Evolutionary conservation across 1,140 invertebrate genomes (phyloP), one percentile per base, ranked within the genome.

Genomic region (Megalonaias nervosa): DNA sequence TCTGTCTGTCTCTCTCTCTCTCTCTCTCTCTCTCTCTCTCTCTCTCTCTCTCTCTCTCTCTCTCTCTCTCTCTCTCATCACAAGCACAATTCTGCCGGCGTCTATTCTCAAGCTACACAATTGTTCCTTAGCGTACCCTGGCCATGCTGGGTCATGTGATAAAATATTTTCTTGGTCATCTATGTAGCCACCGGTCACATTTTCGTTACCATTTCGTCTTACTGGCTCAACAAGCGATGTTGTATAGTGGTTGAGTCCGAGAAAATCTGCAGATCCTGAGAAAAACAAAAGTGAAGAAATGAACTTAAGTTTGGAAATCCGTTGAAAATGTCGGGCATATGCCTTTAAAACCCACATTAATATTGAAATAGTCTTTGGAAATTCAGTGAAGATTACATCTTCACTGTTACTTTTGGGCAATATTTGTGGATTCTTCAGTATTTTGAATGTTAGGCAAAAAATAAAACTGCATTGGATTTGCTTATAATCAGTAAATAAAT

Each of bases 191-290:
- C 21, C 21, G 38, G 31, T 65, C 4, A 48, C 26, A 13, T n/a
- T 67, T n/a, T 69, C 67, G 13, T 21, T 61, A 17, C 26, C 21
- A 19, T n/a, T 21, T 57, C 70, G 69, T 59, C 12, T 59, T 66
- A 74, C 17, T 2, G 73, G 64, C 6, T 65, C 71, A 21, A 85
- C 84, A 56, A 82, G 77, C 16, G 77, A 57, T n/a, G 88, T 83
- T 16, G 88, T 86, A 78, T 90, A 90, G 57, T 89, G 85, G 71
- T 88, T 90, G 15, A 89, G 71, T 38, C 86, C 87, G 65, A 89
- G 77, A 67, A 87, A 87, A 75, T 90, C 88, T 15, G 75, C 80
- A n/a, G 87, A 87, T 48, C 86, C 88, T 89, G 67, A 26, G 14
- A 67, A 15, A 68, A 59, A 56, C 12, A 61, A 60, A 67, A 67